Base-by-base conservation (phyloP, 2,797 vertebrate species). In the Chaetophractus vellerosus region DNA sequence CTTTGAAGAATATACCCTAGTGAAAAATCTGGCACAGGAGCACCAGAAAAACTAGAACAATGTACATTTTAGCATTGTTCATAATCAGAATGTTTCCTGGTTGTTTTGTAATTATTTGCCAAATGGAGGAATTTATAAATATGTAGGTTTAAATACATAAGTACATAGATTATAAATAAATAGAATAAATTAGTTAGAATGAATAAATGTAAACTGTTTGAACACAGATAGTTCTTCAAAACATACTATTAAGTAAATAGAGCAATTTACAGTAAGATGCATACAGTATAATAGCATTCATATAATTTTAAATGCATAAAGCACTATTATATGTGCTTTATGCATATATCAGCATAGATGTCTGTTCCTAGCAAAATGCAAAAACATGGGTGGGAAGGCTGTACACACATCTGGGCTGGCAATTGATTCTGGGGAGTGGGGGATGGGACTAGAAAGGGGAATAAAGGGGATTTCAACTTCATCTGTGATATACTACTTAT, bases 81-180 rank as follows among this genome's bases (percentile, higher is more conserved):
- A 14, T 76, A 66, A 92, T n/a, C n/a, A n/a, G n/a, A n/a, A n/a
- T n/a, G n/a, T n/a, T n/a, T n/a, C n/a, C n/a, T n/a, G n/a, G n/a
- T n/a, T n/a, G n/a, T n/a, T n/a, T n/a, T n/a, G n/a, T n/a, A n/a
- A n/a, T 79, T 87, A 87, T 31, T 90, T 78, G 18, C 14, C 50
- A 92, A 92, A 36, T 11, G 74, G 76, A 93, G 18, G 33, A 83
- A 79, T 79, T 68, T 79, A 69, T 76, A 64, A 86, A 76, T 45
- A 69, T 2, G 18, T 55, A 55, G 52, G 21, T 55, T 55, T 71
- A 19, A 83, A 33, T 63, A n/a, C 0, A n/a, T 11, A 48, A 16
- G 6, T 74, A 50, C 31, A 72, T 57, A 57, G 55, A 48, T 48
- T 71, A 55, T 64, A 48, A 21, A 8, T 74, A 50, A 26, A 78